Evolutionary conservation across 2,113 vertebrate species (phyloP).

Genomic region (Lates calcarifer): DNA sequence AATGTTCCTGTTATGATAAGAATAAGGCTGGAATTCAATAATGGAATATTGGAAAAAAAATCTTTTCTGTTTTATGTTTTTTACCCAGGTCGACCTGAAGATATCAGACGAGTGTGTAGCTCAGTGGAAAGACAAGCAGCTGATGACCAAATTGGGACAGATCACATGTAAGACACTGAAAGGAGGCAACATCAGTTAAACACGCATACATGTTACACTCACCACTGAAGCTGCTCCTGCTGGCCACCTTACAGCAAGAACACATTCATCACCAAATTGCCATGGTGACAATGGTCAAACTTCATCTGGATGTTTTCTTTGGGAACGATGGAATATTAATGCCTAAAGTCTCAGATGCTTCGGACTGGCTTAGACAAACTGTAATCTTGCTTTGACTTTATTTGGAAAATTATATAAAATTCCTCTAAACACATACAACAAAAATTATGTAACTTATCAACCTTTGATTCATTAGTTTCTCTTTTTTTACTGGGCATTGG

Average conservation of each 20-base stretch:
- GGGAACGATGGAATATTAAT: slow-evolving; percentile 11
- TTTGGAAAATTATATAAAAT: not conserved
- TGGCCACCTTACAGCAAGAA: not conserved
- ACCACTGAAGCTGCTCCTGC: slow-evolving; percentile 7
- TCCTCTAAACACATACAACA: not conserved
- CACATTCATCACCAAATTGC: slow-evolving; percentile 7
- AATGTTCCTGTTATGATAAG: too few relatives aligned
- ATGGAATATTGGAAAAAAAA: not conserved
- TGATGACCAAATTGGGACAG: slow-evolving; percentile 93
- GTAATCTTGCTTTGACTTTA: not conserved
- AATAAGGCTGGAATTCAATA: not conserved
- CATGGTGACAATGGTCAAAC: slow-evolving; percentile 22
- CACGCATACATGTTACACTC: not conserved
- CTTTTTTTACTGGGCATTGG: not conserved
- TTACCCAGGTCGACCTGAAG: slow-evolving; percentile 89
- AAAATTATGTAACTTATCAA: slow-evolving; percentile 5
- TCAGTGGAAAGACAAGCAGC: slow-evolving; percentile 92
- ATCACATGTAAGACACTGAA: slow-evolving; percentile 94
- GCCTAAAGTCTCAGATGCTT: slow-evolving; percentile 22
- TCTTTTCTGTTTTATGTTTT: not conserved
- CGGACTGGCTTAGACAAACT: not conserved
- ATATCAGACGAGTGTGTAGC: slow-evolving; percentile 89
- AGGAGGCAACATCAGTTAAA: slow-evolving; percentile 95
- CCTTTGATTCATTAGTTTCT: not conserved
- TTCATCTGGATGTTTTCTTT: slow-evolving; percentile 30